A percentile compares a stretch with the other conserved stretches of the same genome.
These are phyloP conservation scores for Macropodus opercularis DNA, from an alignment of 2,797 vertebrate genomes.

Conservation along the genomic window DNA sequence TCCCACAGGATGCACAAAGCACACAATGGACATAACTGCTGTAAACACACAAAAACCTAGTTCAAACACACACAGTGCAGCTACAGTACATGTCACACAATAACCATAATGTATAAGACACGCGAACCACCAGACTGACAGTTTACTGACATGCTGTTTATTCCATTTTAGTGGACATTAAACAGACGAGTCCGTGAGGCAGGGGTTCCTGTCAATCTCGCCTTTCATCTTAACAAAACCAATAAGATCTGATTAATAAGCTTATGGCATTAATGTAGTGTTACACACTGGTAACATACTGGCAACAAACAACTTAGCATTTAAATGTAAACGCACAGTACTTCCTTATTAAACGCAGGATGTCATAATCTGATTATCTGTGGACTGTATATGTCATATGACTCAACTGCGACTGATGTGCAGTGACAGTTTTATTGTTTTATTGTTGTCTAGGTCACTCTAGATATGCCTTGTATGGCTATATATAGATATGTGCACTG, in stretches of 20 bases:
- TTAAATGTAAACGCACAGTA: no score
- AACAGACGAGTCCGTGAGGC: no score
- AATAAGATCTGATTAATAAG: background rate
- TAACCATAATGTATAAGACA: constrained; percentile 1
- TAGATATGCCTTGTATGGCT: constrained; percentile 11
- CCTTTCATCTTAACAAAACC: background rate
- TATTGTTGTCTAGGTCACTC: constrained; percentile 13
- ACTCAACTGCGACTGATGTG: background rate
- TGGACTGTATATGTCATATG: background rate
- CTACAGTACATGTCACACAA: constrained; percentile 6
- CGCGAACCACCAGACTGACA: constrained; percentile 1
- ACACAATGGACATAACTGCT: constrained; percentile 53
- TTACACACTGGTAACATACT: background rate
- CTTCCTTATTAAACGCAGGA: background rate
- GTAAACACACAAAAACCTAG: constrained; percentile 34
- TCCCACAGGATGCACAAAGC: constrained; percentile 69
- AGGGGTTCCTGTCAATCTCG: background rate
- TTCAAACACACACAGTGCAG: constrained; percentile 6
- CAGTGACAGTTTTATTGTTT: background rate
- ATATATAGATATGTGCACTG: constrained; percentile 33
- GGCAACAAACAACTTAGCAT: no score
- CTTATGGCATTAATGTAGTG: background rate
- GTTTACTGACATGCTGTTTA: background rate
- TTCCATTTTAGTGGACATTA: background rate
- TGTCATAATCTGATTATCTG: background rate